Conservation (phyloP, 2,113 vertebrate species). For the Promerops cafer region DNA sequence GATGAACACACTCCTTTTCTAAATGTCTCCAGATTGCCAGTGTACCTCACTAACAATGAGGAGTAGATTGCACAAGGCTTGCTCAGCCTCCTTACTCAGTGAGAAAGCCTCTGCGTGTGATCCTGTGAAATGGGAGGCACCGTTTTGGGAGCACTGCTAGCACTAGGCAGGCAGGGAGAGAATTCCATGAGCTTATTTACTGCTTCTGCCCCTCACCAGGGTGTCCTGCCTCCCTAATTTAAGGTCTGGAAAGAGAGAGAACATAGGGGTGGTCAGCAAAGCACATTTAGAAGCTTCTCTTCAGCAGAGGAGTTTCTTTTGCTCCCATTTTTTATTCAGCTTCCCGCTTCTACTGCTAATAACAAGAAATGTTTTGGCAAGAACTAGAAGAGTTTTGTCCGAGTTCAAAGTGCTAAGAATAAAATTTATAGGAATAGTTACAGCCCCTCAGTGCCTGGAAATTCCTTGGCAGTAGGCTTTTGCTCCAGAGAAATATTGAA, state of each 20-base stretch:
- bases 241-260: background rate
- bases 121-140: background rate
- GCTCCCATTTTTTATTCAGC: background rate
- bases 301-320: background rate
- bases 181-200: background rate
- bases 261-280: background rate
- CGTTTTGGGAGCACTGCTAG: background rate
- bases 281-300: background rate
- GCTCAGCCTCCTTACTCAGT: background rate
- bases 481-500: constrained; percentile 17
- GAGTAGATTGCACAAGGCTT: background rate
- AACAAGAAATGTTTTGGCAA: constrained; percentile 26
- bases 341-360: background rate
- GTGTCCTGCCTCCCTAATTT: background rate
- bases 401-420: background rate
- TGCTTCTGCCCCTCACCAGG: background rate
- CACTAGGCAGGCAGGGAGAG: background rate
- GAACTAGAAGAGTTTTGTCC: background rate
- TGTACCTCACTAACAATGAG: background rate
- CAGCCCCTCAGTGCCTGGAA: constrained; percentile 6
- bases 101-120: background rate
- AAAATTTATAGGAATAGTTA: constrained; percentile 23
- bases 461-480: constrained; percentile 20
- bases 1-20: background rate
- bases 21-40: background rate